Evolutionary conservation across 2,888 invertebrate genomes (phyloP).

Genomic region (Salticus scenicus): DNA sequence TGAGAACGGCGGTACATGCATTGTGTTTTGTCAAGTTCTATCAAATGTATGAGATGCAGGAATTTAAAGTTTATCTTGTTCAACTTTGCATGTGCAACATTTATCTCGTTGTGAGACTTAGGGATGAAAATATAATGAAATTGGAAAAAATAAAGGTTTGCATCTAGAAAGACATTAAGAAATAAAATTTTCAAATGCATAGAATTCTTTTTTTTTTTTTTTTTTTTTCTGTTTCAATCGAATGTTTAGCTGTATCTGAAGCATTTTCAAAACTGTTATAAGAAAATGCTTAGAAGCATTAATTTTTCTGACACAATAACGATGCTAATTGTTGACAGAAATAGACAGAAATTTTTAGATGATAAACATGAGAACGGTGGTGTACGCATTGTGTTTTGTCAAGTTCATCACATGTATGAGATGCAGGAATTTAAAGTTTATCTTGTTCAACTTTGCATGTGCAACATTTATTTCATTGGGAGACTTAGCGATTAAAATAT

Average conservation of each 20-base stretch:
- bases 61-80: slow-evolving; percentile 18
- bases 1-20: slow-evolving; percentile 22
- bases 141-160: neutral
- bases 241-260: no score
- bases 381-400: slow-evolving; percentile 25
- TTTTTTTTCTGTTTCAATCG: no score
- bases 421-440: slow-evolving; percentile 15
- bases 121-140: neutral
- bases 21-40: slow-evolving; percentile 31
- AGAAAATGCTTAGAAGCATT: no score
- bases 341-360: no score
- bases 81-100: neutral
- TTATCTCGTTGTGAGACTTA: neutral
- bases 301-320: no score
- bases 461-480: slow-evolving; percentile 1
- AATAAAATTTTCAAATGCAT: no score
- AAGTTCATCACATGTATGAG: slow-evolving; percentile 5
- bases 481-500: neutral
- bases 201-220: no score
- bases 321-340: no score
- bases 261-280: no score
- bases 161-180: no score
- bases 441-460: neutral
- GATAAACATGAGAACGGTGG: slow-evolving; percentile 53
- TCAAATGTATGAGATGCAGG: slow-evolving; percentile 1